Evolutionary conservation across 2,888 invertebrate genomes (phyloP).

Genomic region (Bhutanitis thaidina): DNA sequence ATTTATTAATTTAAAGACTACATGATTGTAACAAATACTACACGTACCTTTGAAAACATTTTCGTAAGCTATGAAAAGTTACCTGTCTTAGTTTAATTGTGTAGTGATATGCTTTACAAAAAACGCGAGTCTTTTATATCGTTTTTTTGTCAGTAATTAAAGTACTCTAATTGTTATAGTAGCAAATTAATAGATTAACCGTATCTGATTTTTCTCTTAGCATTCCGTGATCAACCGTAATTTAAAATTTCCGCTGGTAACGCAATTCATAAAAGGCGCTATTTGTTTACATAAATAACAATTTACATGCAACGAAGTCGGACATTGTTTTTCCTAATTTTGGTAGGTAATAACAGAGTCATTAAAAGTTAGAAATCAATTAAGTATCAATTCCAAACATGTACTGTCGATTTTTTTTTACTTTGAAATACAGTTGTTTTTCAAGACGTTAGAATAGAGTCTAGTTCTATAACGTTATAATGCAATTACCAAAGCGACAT

Average conservation of each 20-base stretch:
- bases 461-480: too few species aligned
- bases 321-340: constrained; percentile 54
- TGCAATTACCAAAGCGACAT: too few species aligned
- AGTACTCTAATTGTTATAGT: constrained; percentile 6
- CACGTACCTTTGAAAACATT: constrained; percentile 11
- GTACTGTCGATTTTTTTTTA: too few species aligned
- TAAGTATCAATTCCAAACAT: too few species aligned
- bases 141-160: constrained; percentile 7
- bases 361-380: neutral
- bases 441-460: too few species aligned
- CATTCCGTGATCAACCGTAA: constrained; percentile 16
- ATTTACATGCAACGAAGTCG: constrained; percentile 17
- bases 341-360: constrained; percentile 39
- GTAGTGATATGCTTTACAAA: constrained; percentile 33
- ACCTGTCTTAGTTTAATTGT: neutral
- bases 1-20: too few species aligned
- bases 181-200: constrained; percentile 6
- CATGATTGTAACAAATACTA: neutral
- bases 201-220: constrained; percentile 1
- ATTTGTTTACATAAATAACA: neutral
- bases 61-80: neutral
- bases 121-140: constrained; percentile 41
- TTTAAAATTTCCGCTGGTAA: constrained; percentile 13
- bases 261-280: neutral
- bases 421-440: too few species aligned